Conservation (phyloP, 2,888 invertebrate genomes). For the Nymphalis urticae region DNA sequence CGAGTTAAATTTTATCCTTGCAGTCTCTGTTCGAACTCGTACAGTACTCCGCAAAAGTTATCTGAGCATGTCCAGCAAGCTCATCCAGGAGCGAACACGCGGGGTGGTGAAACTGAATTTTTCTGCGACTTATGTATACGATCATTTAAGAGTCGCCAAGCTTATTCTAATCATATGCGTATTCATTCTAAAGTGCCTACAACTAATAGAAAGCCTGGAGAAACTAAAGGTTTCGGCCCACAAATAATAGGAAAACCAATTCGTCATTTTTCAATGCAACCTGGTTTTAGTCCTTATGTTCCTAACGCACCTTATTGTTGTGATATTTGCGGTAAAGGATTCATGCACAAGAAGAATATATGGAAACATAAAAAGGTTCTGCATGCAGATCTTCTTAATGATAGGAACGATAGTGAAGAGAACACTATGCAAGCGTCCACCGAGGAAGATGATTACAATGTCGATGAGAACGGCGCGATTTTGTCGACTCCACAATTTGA, state of each 20-base stretch:
- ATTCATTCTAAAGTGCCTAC: slow-evolving; percentile 79
- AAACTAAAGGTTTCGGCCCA: slow-evolving; percentile 65
- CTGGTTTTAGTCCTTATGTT: slow-evolving; percentile 64
- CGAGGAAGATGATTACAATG: slow-evolving; percentile 74
- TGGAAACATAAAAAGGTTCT: slow-evolving; percentile 81
- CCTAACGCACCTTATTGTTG: slow-evolving; percentile 81
- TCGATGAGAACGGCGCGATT: slow-evolving; percentile 69
- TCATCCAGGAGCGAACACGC: slow-evolving; percentile 67
- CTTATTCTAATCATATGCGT: slow-evolving; percentile 80
- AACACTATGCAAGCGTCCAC: slow-evolving; percentile 78
- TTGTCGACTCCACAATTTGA: slow-evolving; percentile 77
- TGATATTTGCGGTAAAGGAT: slow-evolving; percentile 84
- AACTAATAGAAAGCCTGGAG: slow-evolving; percentile 71
- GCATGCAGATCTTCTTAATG: slow-evolving; percentile 72
- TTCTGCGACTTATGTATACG: slow-evolving; percentile 83
- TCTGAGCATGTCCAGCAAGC: slow-evolving; percentile 79
- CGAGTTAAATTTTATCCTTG: slow-evolving; percentile 85
- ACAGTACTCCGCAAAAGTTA: slow-evolving; percentile 83
- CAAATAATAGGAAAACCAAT: slow-evolving; percentile 74
- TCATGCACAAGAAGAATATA: slow-evolving; percentile 80
- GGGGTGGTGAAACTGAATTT: slow-evolving; percentile 62
- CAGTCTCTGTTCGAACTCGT: slow-evolving; percentile 80
- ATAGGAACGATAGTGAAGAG: slow-evolving; percentile 75
- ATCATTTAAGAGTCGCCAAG: slow-evolving; percentile 81
- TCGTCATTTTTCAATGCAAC: slow-evolving; percentile 63